Conservation (phyloP, 2,797 vertebrate species). For the Chrosomus eos region DNA sequence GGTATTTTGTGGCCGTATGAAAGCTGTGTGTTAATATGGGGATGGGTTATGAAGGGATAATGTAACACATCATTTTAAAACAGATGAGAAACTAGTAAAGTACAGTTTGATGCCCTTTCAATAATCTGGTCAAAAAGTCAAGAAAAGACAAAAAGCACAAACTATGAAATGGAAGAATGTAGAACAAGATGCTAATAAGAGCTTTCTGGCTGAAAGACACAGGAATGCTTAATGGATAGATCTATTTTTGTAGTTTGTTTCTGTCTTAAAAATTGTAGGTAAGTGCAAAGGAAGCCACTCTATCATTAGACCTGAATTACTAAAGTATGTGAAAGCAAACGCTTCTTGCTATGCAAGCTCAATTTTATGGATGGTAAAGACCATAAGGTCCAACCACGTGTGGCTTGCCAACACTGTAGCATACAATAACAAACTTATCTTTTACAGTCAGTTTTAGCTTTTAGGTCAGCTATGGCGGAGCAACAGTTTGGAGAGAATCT, state of each 20-base stretch:
- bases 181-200: conserved; percentile 53
- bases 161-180: conserved; percentile 52
- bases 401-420: background rate
- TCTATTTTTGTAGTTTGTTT: conserved; percentile 26
- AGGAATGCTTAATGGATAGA: conserved; percentile 41
- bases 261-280: conserved; percentile 1
- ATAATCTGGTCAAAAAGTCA: background rate
- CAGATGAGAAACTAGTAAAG: conserved; percentile 42
- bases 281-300: conserved; percentile 3
- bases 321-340: conserved; percentile 24
- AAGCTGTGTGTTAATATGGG: background rate
- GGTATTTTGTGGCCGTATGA: conserved; percentile 44
- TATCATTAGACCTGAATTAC: conserved; percentile 50
- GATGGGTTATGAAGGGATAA: conserved; percentile 1
- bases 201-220: conserved; percentile 17
- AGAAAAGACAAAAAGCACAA: conserved; percentile 39
- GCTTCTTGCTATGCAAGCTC: background rate
- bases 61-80: conserved; percentile 31
- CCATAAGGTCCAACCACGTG: background rate
- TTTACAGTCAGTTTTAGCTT: conserved; percentile 44
- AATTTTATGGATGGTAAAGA: background rate
- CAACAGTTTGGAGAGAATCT: background rate
- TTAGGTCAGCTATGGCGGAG: background rate
- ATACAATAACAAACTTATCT: background rate
- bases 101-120: conserved; percentile 38